Evolutionary conservation across 2,888 invertebrate genomes (phyloP).

Genomic region (Dastarcus helophoroides): DNA sequence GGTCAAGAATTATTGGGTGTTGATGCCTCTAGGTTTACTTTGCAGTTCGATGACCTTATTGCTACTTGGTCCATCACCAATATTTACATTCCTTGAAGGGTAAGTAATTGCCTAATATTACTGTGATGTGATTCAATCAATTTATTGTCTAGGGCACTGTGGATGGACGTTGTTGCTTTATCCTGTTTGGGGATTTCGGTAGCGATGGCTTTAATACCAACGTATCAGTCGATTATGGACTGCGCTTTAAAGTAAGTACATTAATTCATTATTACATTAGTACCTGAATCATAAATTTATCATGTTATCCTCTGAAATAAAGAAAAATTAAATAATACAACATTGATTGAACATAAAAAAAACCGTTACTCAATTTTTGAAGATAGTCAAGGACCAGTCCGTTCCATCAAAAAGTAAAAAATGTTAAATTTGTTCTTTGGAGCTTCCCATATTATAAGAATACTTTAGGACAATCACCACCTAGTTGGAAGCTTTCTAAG

Average conservation of each 20-base stretch:
- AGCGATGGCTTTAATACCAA: constrained; percentile 58
- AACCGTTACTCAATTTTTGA: no score
- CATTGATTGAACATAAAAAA: no score
- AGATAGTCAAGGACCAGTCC: no score
- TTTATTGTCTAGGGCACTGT: constrained; percentile 1
- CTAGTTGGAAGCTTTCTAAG: no score
- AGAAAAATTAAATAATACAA: no score
- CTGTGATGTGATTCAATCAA: not conserved
- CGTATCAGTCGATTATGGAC: constrained; percentile 60
- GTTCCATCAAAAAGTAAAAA: no score
- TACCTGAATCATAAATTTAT: no score
- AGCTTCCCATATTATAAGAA: no score
- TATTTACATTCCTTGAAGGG: constrained; percentile 45
- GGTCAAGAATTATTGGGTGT: constrained; percentile 51
- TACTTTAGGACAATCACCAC: no score
- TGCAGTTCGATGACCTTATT: constrained; percentile 48
- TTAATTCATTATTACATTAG: no score
- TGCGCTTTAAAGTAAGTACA: constrained; percentile 58
- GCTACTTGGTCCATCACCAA: constrained; percentile 55
- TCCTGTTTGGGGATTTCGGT: constrained; percentile 55
- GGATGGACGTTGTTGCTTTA: constrained; percentile 51
- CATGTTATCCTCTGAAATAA: no score
- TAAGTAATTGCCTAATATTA: constrained; percentile 29
- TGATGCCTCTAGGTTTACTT: constrained; percentile 58
- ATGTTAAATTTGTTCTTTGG: no score